phyloP scores from a whole-genome alignment of 2,797 vertebrate species.

The Buphagus erythrorhynchus region DNA sequence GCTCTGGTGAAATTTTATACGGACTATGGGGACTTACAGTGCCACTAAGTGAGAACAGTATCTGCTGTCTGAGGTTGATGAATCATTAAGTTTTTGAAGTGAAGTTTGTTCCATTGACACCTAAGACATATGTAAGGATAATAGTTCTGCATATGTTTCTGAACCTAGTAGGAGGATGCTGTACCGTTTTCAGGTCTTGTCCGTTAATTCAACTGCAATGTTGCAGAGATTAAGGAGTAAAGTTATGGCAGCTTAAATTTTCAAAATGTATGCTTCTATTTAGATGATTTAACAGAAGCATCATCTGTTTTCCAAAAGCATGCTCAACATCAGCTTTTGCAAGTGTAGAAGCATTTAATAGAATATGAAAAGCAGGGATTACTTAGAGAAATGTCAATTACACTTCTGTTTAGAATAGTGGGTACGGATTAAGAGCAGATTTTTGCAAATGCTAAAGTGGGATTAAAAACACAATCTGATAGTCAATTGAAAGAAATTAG shows the following conservation, averaged over 20 bases:
- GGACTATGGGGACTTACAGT: background rate
- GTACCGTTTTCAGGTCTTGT: constrained; percentile 7
- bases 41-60: background rate
- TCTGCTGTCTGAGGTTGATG: background rate
- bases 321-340: constrained; percentile 6
- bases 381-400: constrained; percentile 33
- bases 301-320: background rate
- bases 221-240: constrained; percentile 33
- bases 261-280: constrained; percentile 22
- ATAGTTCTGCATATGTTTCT: background rate
- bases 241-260: constrained; percentile 38
- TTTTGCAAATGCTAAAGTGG: constrained; percentile 1
- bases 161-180: background rate
- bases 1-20: background rate
- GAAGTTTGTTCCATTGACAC: background rate
- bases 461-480: constrained; percentile 9
- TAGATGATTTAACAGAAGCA: background rate
- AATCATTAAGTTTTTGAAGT: constrained; percentile 7
- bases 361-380: constrained; percentile 48
- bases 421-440: constrained; percentile 39
- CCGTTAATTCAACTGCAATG: constrained; percentile 19
- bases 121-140: background rate
- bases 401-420: constrained; percentile 1
- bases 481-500: constrained; percentile 54
- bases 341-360: constrained; percentile 33